Evolutionary conservation across 2,113 vertebrate species (phyloP).

Genomic region (Corythaixoides concolor): DNA sequence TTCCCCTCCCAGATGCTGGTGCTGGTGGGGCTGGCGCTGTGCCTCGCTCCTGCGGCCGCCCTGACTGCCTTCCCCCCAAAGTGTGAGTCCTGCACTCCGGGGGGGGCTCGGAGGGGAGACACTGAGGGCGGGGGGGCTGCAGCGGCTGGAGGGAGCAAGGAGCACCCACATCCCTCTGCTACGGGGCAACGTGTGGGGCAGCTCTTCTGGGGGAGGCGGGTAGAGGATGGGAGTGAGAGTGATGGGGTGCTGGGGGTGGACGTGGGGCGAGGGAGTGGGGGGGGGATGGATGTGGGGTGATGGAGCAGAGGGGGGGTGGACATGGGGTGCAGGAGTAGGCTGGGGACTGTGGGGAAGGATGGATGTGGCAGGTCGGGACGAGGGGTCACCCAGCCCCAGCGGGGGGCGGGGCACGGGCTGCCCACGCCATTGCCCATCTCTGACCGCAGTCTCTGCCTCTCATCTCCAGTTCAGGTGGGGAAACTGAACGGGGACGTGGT

Average conservation of each 20-base stretch:
- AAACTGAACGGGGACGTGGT: background rate
- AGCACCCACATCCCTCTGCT: background rate
- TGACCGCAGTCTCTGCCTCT: background rate
- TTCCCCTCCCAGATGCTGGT: conserved; percentile 7
- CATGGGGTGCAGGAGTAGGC: background rate
- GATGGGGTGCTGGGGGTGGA: background rate
- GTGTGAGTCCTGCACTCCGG: conserved; percentile 10
- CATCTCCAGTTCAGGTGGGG: conserved; percentile 23
- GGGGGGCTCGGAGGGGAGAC: background rate
- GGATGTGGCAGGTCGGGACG: background rate
- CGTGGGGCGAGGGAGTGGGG: background rate
- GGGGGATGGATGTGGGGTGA: background rate
- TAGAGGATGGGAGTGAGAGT: background rate
- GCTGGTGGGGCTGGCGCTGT: background rate
- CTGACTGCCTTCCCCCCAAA: conserved; percentile 11
- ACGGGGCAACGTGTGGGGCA: accelerated
- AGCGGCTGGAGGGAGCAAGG: background rate
- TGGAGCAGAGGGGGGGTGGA: background rate
- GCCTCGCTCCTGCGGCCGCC: background rate
- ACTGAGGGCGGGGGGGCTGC: accelerated
- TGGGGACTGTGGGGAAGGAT: accelerated
- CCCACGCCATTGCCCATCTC: background rate
- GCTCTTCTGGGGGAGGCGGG: background rate
- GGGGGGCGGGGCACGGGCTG: accelerated
- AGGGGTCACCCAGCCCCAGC: accelerated